These are phyloP conservation scores for Imbricaverruca yamaguchii DNA, from an alignment of 2,888 invertebrate genomes.

Conservation along the genomic window DNA sequence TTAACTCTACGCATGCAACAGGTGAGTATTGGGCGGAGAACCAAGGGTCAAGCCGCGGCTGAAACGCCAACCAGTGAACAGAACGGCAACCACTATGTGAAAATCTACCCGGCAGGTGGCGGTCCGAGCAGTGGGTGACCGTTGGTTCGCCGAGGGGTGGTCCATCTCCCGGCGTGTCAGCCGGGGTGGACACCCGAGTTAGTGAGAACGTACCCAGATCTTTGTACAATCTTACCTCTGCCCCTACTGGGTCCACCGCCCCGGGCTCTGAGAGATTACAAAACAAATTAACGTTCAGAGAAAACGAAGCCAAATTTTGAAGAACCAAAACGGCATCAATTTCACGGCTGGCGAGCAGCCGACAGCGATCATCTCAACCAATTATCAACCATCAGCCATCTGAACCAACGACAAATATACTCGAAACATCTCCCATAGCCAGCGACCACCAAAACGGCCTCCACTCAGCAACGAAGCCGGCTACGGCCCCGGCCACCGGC, in stretches of 20 bases:
- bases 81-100: constrained; percentile 35
- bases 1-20: neutral
- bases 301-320: neutral
- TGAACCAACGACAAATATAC: too few species aligned
- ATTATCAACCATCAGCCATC: too few species aligned
- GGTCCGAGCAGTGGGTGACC: neutral
- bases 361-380: neutral
- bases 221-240: constrained; percentile 21
- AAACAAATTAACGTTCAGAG: constrained; percentile 16
- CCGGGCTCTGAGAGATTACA: constrained; percentile 19
- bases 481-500: too few species aligned
- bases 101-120: neutral
- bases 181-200: neutral
- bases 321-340: constrained; percentile 6
- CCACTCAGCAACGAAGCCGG: too few species aligned
- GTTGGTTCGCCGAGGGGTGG: neutral
- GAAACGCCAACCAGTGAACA: constrained; percentile 77
- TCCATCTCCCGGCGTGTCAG: neutral
- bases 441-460: too few species aligned
- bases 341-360: neutral
- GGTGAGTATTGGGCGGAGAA: neutral
- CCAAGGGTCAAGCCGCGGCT: constrained; percentile 67
- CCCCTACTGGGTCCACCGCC: constrained; percentile 21
- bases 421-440: too few species aligned
- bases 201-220: constrained; percentile 13